Percentiles rank a stretch among this genome's conserved stretches.
phyloP scores from a whole-genome alignment of 2,797 vertebrate genomes.

The Platalea minor region DNA sequence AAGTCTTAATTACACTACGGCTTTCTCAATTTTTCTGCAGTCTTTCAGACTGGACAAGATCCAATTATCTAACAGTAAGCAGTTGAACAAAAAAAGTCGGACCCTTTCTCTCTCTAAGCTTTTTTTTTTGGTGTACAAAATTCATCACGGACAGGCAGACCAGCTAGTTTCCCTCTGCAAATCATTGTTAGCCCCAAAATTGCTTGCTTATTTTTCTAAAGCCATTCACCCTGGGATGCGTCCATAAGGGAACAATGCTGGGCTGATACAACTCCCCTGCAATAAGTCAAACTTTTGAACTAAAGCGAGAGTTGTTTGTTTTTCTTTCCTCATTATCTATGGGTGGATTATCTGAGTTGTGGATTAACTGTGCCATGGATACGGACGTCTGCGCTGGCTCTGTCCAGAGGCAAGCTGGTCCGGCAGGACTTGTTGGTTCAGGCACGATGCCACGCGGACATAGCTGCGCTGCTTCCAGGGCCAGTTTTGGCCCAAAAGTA shows the following conservation, averaged over 20 bases:
- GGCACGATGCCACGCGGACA: not conserved
- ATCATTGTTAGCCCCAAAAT: not conserved
- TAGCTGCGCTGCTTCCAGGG: not conserved
- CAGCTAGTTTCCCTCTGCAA: not conserved
- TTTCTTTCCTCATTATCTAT: slow-evolving; percentile 45
- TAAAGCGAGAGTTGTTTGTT: slow-evolving; percentile 44
- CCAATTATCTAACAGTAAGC: not conserved
- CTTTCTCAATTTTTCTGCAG: not conserved
- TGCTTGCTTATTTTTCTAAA: not conserved
- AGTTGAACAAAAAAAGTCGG: not conserved
- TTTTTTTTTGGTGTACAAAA: not conserved
- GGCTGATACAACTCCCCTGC: not conserved
- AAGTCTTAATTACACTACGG: not conserved
- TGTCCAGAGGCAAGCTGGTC: not conserved
- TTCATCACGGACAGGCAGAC: not conserved
- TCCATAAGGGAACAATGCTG: not conserved
- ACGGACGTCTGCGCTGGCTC: not conserved
- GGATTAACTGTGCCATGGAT: slow-evolving; percentile 61
- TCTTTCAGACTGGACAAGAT: not conserved
- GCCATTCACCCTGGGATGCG: not conserved
- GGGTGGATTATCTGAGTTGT: slow-evolving; percentile 53
- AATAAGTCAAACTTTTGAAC: not conserved
- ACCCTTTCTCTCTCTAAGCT: not conserved
- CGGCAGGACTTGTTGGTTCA: slow-evolving; percentile 19
- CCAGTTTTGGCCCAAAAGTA: not conserved